phyloP scores from a whole-genome alignment of 2,888 invertebrate genomes.

The Tenthredo distinguenda region DNA sequence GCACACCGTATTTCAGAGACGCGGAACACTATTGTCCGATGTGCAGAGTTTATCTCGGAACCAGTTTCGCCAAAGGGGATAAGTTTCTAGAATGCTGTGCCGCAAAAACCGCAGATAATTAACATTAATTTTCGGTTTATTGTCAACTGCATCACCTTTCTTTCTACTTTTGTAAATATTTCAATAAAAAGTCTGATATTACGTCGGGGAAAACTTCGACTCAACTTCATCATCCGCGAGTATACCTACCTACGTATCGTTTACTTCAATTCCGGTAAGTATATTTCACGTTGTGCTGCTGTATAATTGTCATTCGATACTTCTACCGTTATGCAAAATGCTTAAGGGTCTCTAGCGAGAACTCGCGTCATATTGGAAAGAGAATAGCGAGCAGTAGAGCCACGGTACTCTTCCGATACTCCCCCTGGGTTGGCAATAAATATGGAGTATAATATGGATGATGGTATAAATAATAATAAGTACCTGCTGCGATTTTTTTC shows the following conservation, averaged over 20 bases:
- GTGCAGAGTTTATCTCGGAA: conserved; percentile 59
- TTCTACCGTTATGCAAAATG: not conserved
- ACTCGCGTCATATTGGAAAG: not conserved
- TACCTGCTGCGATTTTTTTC: too few relatives aligned
- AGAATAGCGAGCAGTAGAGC: not conserved
- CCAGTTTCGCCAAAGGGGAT: conserved; percentile 47
- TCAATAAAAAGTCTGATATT: not conserved
- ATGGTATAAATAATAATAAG: too few relatives aligned
- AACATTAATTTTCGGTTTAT: not conserved
- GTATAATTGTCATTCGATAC: conserved; percentile 1
- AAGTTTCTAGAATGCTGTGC: not conserved
- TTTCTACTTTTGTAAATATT: not conserved
- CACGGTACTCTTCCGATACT: not conserved
- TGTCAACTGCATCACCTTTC: not conserved
- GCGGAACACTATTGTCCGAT: conserved; percentile 58
- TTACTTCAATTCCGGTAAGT: not conserved
- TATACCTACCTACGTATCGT: not conserved
- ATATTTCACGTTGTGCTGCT: not conserved
- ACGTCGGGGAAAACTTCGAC: not conserved
- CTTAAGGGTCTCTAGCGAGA: not conserved
- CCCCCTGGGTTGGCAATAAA: too few relatives aligned
- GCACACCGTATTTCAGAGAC: conserved; percentile 53
- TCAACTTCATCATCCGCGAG: not conserved
- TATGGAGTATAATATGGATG: too few relatives aligned
- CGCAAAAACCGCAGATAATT: not conserved